Percentiles rank a stretch among this genome's conserved stretches.
Evolutionary conservation across 2,888 invertebrate genomes (phyloP).

Genomic region (Neuroscelio doddi): DNA sequence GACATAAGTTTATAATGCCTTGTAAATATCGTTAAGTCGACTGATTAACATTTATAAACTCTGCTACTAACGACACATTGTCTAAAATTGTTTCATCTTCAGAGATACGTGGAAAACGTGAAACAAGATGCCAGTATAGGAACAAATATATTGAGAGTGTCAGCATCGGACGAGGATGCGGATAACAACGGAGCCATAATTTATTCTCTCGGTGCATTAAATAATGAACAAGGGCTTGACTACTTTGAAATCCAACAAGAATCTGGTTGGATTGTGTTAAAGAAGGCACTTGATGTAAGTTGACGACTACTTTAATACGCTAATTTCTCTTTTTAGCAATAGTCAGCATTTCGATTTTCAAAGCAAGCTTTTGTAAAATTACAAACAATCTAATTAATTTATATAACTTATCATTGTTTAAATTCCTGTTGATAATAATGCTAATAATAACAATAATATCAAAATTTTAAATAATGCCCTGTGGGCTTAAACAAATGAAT

Average conservation of each 20-base stretch:
- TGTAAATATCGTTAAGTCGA: too few species aligned
- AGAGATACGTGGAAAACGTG: conserved; percentile 98
- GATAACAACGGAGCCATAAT: conserved; percentile 97
- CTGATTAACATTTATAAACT: too few species aligned
- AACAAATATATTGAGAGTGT: conserved; percentile 93
- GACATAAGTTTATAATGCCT: too few species aligned
- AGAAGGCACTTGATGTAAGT: conserved; percentile 98
- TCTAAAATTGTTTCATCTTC: conserved; percentile 70
- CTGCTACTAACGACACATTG: too few species aligned
- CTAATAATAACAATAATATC: too few species aligned
- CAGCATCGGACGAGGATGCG: conserved; percentile 97
- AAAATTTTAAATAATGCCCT: too few species aligned
- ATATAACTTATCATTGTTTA: too few species aligned
- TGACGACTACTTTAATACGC: conserved; percentile 58
- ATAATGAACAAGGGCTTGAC: conserved; percentile 87
- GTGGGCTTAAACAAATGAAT: too few species aligned
- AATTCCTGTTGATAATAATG: too few species aligned
- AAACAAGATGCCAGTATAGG: conserved; percentile 97
- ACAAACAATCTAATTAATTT: too few species aligned
- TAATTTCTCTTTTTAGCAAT: conserved; percentile 39
- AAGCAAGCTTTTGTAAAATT: conserved; percentile 45
- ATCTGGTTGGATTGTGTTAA: conserved; percentile 97
- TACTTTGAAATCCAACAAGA: conserved; percentile 98
- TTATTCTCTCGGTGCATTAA: conserved; percentile 91
- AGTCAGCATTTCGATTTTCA: conserved; percentile 46